Conservation (phyloP, 1,140 invertebrate genomes). For the Aphis craccivora region DNA sequence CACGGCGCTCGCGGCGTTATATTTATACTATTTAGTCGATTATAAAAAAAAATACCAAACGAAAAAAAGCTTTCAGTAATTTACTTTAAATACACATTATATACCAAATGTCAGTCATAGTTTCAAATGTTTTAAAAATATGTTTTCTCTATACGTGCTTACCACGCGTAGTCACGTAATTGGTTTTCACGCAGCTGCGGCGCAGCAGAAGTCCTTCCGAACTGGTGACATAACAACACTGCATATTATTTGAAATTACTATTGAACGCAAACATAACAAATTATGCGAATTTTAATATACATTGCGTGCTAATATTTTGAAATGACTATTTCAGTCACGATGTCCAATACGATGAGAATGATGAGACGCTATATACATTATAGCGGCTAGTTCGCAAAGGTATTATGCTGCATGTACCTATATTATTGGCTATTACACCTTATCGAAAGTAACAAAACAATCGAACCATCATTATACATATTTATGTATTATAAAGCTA, state of each 20-base stretch:
- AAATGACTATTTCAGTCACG: background rate
- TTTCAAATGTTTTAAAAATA: background rate
- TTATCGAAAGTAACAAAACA: background rate
- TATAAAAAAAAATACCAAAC: background rate
- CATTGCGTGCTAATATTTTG: background rate
- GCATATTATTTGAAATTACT: background rate
- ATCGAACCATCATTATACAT: background rate
- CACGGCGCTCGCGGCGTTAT: no score
- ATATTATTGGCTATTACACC: no score
- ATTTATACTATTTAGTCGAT: no score
- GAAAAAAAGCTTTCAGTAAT: background rate
- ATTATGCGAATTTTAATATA: constrained; percentile 6
- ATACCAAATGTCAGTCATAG: background rate
- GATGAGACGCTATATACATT: background rate
- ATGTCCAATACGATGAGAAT: background rate
- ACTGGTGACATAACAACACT: background rate
- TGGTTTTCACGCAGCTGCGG: background rate
- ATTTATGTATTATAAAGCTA: background rate
- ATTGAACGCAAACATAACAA: background rate
- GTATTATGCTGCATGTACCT: no score
- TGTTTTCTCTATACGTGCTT: background rate
- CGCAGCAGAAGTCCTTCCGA: background rate
- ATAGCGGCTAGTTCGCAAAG: background rate
- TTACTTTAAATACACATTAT: background rate
- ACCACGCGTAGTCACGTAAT: background rate